A percentile compares a stretch with the other conserved stretches of the same genome.
Conservation (phyloP, 2,888 invertebrate species). For the Gasteruption jaculator region DNA sequence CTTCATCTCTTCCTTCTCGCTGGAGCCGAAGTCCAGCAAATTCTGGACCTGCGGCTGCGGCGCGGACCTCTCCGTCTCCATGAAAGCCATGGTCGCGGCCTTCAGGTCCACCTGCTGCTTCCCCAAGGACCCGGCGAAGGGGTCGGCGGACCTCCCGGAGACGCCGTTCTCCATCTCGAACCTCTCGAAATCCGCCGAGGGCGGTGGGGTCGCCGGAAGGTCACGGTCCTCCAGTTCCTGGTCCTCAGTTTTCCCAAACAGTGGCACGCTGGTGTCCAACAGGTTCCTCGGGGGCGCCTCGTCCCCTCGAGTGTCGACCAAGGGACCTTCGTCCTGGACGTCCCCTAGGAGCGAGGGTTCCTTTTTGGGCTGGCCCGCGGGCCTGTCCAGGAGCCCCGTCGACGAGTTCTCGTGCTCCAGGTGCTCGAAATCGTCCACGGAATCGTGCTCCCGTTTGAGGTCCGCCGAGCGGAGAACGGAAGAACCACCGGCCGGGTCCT, state of each 20-base stretch:
- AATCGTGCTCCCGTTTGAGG: slow-evolving; percentile 62
- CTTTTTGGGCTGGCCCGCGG: slow-evolving; percentile 12
- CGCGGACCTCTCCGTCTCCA: slow-evolving; percentile 32
- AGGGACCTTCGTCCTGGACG: slow-evolving; percentile 22
- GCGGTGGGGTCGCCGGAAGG: slow-evolving; percentile 42
- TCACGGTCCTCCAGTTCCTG: slow-evolving; percentile 17
- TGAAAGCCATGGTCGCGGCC: slow-evolving; percentile 35
- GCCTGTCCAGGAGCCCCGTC: slow-evolving; percentile 8
- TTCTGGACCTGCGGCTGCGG: neutral
- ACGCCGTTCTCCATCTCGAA: slow-evolving; percentile 18
- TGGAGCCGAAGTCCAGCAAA: neutral
- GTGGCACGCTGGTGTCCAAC: slow-evolving; percentile 30
- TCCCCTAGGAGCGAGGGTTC: slow-evolving; percentile 15
- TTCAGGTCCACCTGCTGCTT: slow-evolving; percentile 29
- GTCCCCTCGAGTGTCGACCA: slow-evolving; percentile 31
- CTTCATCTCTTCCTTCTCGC: neutral
- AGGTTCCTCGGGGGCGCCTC: slow-evolving; percentile 34
- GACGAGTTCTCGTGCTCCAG: slow-evolving; percentile 61
- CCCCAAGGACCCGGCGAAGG: slow-evolving; percentile 11
- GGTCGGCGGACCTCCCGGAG: slow-evolving; percentile 3
- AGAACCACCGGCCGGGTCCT: slow-evolving; percentile 3
- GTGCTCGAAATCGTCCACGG: slow-evolving; percentile 72
- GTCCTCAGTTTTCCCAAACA: slow-evolving; percentile 14
- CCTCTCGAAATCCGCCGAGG: slow-evolving; percentile 39
- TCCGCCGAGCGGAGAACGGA: slow-evolving; percentile 5